A percentile compares a stretch with the other conserved stretches of the same genome.
Evolutionary conservation across 1,140 invertebrate genomes (phyloP).

Genomic region (Leucophenga varia): DNA sequence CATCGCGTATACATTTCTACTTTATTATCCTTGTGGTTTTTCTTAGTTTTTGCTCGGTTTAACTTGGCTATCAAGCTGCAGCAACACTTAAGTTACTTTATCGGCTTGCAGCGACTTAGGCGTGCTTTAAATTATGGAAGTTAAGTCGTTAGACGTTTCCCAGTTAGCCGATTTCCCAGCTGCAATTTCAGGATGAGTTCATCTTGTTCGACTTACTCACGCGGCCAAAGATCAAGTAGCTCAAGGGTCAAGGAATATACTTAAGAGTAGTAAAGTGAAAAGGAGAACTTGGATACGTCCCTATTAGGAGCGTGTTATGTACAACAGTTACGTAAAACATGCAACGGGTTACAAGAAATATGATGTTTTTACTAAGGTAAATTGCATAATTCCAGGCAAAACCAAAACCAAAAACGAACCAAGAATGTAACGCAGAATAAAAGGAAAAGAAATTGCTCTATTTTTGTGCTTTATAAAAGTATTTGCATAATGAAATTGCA

Average conservation of each 20-base stretch:
- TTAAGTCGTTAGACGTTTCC: slow-evolving; percentile 30
- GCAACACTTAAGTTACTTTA: slow-evolving; percentile 27
- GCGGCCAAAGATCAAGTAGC: too few relatives aligned
- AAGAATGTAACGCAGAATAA: too few relatives aligned
- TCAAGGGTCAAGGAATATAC: too few relatives aligned
- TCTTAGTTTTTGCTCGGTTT: slow-evolving; percentile 32
- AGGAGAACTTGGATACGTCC: too few relatives aligned
- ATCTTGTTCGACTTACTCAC: too few relatives aligned
- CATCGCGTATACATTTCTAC: slow-evolving; percentile 26
- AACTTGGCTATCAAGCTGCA: slow-evolving; percentile 23
- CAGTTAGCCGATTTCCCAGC: background rate
- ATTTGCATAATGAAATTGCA: slow-evolving; percentile 28
- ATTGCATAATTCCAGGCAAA: too few relatives aligned
- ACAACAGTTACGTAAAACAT: too few relatives aligned
- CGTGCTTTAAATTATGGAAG: slow-evolving; percentile 42
- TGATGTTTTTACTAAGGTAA: too few relatives aligned
- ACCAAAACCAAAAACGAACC: too few relatives aligned
- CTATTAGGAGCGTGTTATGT: too few relatives aligned
- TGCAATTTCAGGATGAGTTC: slow-evolving; percentile 7
- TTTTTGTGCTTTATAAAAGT: slow-evolving; percentile 24
- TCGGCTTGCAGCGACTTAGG: slow-evolving; percentile 31
- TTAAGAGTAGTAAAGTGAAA: too few relatives aligned
- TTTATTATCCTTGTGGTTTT: slow-evolving; percentile 47
- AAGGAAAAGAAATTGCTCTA: slow-evolving; percentile 12
- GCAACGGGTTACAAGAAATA: slow-evolving; percentile 10